Evolutionary conservation across 2,888 invertebrate species (phyloP).

Genomic region (Drosophila affinis): DNA sequence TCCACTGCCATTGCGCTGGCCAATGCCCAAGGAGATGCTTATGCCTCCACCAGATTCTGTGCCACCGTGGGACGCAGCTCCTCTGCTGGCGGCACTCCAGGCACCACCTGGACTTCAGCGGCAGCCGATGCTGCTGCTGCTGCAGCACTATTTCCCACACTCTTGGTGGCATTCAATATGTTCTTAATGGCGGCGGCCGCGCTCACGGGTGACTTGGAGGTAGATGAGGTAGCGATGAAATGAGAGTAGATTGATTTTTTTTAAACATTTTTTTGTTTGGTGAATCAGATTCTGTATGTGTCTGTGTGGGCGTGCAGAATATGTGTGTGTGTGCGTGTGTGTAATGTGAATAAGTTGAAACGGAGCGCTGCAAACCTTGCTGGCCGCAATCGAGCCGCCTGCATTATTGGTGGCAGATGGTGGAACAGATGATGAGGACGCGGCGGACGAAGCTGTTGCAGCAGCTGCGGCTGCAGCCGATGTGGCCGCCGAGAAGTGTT

Average conservation of each 20-base stretch:
- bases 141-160: slow-evolving; percentile 68
- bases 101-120: not conserved
- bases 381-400: slow-evolving; percentile 59
- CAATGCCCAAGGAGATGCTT: slow-evolving; percentile 79
- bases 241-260: slow-evolving; percentile 66
- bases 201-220: slow-evolving; percentile 79
- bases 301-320: slow-evolving; percentile 5
- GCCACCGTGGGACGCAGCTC: slow-evolving; percentile 64
- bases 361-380: slow-evolving; percentile 76
- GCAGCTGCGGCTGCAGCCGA: slow-evolving; percentile 66
- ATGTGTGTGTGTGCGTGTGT: slow-evolving; percentile 20
- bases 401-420: slow-evolving; percentile 27
- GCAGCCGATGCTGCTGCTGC: slow-evolving; percentile 33
- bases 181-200: slow-evolving; percentile 81
- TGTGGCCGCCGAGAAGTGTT: slow-evolving; percentile 79
- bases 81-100: slow-evolving; percentile 21
- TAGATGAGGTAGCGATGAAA: slow-evolving; percentile 63
- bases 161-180: slow-evolving; percentile 81
- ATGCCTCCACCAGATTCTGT: slow-evolving; percentile 78
- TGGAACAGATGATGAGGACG: slow-evolving; percentile 6
- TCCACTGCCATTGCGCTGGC: slow-evolving; percentile 59
- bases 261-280: slow-evolving; percentile 28
- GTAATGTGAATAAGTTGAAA: slow-evolving; percentile 38
- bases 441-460: slow-evolving; percentile 28
- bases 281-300: slow-evolving; percentile 5